Conservation (phyloP, 2,797 vertebrate genomes). For the Cuculus canorus region DNA sequence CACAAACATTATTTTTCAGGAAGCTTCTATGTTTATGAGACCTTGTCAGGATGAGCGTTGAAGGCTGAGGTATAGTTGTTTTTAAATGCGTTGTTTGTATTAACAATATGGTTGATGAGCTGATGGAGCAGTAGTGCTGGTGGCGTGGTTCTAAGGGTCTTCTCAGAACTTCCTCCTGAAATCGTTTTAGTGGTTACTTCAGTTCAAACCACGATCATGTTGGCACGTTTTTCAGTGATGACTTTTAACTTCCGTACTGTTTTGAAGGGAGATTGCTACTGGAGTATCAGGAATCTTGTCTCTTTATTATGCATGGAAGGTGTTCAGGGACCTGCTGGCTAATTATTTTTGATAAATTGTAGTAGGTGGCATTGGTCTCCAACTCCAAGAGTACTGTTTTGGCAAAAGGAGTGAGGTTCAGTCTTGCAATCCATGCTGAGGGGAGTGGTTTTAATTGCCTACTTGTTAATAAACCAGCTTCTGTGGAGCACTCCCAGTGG, state of each 20-base stretch:
- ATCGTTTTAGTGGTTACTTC: neutral
- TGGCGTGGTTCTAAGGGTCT: neutral
- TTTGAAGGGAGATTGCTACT: neutral
- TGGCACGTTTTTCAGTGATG: neutral
- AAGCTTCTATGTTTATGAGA: neutral
- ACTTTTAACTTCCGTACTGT: neutral
- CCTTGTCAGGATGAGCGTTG: neutral
- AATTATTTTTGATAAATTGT: neutral
- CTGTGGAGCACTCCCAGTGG: neutral
- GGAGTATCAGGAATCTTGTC: neutral
- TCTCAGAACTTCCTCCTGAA: neutral
- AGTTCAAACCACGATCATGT: neutral
- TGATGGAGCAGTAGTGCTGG: neutral
- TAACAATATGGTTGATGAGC: neutral
- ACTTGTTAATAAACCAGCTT: neutral
- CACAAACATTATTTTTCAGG: neutral
- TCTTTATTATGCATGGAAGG: neutral
- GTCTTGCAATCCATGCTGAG: neutral
- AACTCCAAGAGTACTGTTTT: neutral
- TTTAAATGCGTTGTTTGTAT: neutral
- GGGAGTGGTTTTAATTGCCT: neutral
- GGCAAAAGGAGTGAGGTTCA: neutral
- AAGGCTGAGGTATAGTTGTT: neutral
- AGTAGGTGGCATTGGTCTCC: neutral
- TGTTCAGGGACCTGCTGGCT: neutral